Conservation (phyloP, 2,113 vertebrate genomes). For the Lasiurus cinereus region DNA sequence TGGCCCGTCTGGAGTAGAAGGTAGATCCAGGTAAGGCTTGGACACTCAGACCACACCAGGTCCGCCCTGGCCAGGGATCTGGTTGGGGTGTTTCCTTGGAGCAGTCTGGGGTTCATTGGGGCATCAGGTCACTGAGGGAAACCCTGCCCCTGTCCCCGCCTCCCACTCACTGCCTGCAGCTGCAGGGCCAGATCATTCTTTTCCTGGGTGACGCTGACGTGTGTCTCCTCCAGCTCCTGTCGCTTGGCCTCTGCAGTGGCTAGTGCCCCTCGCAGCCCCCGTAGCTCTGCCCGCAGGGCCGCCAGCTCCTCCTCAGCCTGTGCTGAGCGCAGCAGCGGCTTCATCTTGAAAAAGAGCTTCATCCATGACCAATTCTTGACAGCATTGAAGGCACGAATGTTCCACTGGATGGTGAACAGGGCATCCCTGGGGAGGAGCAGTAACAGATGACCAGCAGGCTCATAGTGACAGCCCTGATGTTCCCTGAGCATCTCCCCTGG, state of each 20-base stretch:
- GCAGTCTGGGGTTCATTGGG: not conserved
- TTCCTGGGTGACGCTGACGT: conserved; percentile 95
- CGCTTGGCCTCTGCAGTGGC: conserved; percentile 93
- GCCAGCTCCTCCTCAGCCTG: conserved; percentile 95
- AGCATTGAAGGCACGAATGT: conserved; percentile 94
- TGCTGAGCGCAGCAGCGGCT: conserved; percentile 94
- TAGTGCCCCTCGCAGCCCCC: conserved; percentile 93
- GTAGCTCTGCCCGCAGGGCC: conserved; percentile 92
- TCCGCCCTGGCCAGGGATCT: not conserved
- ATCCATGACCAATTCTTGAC: conserved; percentile 99
- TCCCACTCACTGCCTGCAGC: conserved; percentile 93
- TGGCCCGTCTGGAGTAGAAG: not conserved
- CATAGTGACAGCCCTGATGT: rapidly evolving
- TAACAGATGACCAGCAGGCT: not conserved
- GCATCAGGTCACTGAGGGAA: not conserved
- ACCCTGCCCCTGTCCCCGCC: not conserved
- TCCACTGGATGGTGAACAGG: conserved; percentile 96
- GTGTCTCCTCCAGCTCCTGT: conserved; percentile 96
- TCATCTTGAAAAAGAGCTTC: conserved; percentile 98
- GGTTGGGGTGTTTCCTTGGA: not conserved
- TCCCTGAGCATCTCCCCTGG: not conserved
- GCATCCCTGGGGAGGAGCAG: conserved; percentile 81
- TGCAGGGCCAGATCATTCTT: conserved; percentile 96
- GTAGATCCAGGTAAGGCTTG: conserved; percentile 81
- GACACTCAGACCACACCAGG: conserved; percentile 89